Percentiles rank a stretch among this genome's conserved stretches.
Conservation (phyloP, 1,140 invertebrate species). For the Nasonia longicornis region DNA sequence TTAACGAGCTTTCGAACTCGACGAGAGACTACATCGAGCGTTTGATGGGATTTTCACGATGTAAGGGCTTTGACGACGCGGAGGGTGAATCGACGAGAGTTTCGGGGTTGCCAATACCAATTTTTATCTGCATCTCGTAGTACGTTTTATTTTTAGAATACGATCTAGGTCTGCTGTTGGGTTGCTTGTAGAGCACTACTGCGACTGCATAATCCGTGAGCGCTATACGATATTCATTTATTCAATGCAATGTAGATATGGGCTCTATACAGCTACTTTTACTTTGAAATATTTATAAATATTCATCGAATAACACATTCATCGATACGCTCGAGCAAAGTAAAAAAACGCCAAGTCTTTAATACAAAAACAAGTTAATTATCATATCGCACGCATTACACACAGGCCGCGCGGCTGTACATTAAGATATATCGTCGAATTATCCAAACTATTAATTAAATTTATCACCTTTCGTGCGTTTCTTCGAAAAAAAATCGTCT, state of each 20-base stretch:
- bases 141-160: not conserved
- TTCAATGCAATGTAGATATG: not conserved
- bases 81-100: too few relatives aligned
- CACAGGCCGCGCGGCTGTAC: not conserved
- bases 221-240: not conserved
- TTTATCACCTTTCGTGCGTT: not conserved
- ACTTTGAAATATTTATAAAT: conserved; percentile 9
- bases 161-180: not conserved
- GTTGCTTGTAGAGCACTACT: not conserved
- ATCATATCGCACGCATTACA: not conserved
- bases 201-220: not conserved
- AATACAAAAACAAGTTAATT: not conserved
- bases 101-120: too few relatives aligned
- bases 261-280: not conserved
- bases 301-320: not conserved
- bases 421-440: not conserved
- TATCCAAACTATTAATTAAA: not conserved
- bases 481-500: too few relatives aligned
- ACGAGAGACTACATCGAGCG: not conserved
- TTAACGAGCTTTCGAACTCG: conserved; percentile 28
- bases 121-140: too few relatives aligned
- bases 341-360: not conserved
- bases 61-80: too few relatives aligned
- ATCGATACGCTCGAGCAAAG: not conserved
- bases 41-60: not conserved